Percentiles rank a stretch among this genome's conserved stretches.
These are phyloP conservation scores for Cygnus olor DNA, from an alignment of 2,797 vertebrate species.

Conservation along the genomic window DNA sequence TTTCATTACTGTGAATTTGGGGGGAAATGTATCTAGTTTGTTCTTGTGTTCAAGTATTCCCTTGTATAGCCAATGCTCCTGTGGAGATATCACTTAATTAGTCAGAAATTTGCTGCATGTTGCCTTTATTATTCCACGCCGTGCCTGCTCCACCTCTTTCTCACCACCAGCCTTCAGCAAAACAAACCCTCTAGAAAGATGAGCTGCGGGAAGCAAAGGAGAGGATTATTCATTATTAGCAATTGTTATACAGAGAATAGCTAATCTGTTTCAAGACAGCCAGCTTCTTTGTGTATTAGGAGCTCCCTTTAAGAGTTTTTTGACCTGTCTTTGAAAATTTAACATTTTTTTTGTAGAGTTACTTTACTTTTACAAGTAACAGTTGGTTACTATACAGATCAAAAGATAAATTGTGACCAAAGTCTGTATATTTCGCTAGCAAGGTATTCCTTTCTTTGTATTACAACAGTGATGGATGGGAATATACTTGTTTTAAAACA, in stretches of 20 bases:
- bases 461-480: background rate
- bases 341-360: too few species aligned
- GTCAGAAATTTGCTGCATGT: slow-evolving; percentile 55
- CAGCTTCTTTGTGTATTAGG: background rate
- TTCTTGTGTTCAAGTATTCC: slow-evolving; percentile 25
- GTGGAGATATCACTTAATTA: slow-evolving; percentile 60
- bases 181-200: slow-evolving; percentile 72
- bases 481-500: background rate
- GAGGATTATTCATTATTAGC: slow-evolving; percentile 51
- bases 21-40: background rate
- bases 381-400: background rate
- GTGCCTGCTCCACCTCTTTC: slow-evolving; percentile 45
- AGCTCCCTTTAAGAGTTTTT: background rate
- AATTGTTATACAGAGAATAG: slow-evolving; percentile 8
- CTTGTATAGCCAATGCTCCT: background rate
- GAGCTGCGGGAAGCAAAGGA: slow-evolving; percentile 11
- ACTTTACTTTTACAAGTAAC: background rate
- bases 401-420: background rate
- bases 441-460: background rate
- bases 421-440: background rate
- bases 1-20: background rate
- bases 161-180: slow-evolving; percentile 68
- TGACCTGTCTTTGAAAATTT: background rate
- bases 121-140: slow-evolving; percentile 51
- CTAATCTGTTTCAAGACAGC: background rate